phyloP scores from a whole-genome alignment of 2,113 vertebrate species.

The Rhynchomys soricoides region DNA sequence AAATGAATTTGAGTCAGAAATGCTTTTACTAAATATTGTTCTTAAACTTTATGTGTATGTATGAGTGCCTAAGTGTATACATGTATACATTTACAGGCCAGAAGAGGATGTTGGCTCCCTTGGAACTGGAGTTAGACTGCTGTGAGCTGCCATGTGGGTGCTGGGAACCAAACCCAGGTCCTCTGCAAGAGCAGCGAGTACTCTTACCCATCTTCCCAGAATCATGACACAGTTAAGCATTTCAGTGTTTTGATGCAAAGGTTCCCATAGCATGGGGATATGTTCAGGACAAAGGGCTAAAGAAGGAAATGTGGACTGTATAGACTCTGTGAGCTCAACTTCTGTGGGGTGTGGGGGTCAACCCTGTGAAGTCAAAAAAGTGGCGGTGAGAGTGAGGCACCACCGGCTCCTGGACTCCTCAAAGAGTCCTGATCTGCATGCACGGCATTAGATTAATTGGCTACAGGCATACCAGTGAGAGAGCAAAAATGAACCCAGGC shows the following conservation, averaged over 20 bases:
- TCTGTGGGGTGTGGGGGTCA: no score
- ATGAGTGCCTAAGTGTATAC: no score
- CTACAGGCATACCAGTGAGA: no score
- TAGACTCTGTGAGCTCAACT: background rate
- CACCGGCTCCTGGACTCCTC: no score
- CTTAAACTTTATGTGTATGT: background rate
- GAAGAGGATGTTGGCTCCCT: background rate
- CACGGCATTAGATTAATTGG: no score
- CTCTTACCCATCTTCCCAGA: background rate
- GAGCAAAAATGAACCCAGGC: no score
- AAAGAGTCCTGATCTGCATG: no score
- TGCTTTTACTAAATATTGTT: background rate
- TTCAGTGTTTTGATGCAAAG: background rate
- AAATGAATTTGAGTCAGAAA: background rate
- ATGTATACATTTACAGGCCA: background rate
- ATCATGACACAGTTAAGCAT: background rate
- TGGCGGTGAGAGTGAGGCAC: fast-evolving
- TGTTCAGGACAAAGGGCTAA: background rate
- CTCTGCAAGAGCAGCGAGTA: background rate
- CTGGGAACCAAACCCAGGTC: background rate
- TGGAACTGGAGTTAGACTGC: background rate
- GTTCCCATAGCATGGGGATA: background rate
- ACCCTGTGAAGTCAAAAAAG: no score
- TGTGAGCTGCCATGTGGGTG: background rate
- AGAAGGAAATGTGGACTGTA: background rate